These are phyloP conservation scores for Plotosus lineatus DNA, from an alignment of 2,113 vertebrate species.

Conservation along the genomic window DNA sequence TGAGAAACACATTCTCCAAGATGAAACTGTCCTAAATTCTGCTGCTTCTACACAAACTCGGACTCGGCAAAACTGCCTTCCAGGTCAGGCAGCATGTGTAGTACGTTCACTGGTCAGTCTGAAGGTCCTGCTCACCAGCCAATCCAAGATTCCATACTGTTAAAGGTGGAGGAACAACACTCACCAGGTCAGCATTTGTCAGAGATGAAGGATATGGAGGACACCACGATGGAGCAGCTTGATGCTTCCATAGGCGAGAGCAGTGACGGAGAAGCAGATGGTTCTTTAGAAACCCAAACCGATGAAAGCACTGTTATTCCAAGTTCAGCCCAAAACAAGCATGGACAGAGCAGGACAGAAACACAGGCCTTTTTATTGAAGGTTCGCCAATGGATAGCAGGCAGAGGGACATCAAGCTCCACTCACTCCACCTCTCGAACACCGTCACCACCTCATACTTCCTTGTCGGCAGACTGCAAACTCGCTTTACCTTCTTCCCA, in stretches of 20 bases:
- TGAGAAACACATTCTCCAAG: slow-evolving; percentile 37
- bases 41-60: slow-evolving; percentile 22
- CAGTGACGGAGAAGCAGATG: slow-evolving; percentile 69
- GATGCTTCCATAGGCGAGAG: slow-evolving; percentile 69
- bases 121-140: slow-evolving; percentile 16
- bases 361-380: slow-evolving; percentile 68
- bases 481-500: slow-evolving; percentile 53
- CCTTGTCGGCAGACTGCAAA: slow-evolving; percentile 69
- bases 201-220: slow-evolving; percentile 46
- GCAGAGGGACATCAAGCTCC: slow-evolving; percentile 72
- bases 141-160: slow-evolving; percentile 54
- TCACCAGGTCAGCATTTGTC: slow-evolving; percentile 51
- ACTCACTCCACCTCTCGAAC: slow-evolving; percentile 74
- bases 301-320: slow-evolving; percentile 55
- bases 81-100: slow-evolving; percentile 21
- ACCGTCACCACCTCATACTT: slow-evolving; percentile 69
- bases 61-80: slow-evolving; percentile 32
- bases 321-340: slow-evolving; percentile 60
- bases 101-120: slow-evolving; percentile 36
- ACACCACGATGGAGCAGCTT: slow-evolving; percentile 54
- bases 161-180: slow-evolving; percentile 66
- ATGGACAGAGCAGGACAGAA: slow-evolving; percentile 72
- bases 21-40: slow-evolving; percentile 27
- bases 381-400: slow-evolving; percentile 76
- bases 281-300: slow-evolving; percentile 42